Percentiles rank a stretch among this genome's conserved stretches.
Evolutionary conservation across 2,888 invertebrate genomes (phyloP).

Genomic region (Antheraea assamensis): DNA sequence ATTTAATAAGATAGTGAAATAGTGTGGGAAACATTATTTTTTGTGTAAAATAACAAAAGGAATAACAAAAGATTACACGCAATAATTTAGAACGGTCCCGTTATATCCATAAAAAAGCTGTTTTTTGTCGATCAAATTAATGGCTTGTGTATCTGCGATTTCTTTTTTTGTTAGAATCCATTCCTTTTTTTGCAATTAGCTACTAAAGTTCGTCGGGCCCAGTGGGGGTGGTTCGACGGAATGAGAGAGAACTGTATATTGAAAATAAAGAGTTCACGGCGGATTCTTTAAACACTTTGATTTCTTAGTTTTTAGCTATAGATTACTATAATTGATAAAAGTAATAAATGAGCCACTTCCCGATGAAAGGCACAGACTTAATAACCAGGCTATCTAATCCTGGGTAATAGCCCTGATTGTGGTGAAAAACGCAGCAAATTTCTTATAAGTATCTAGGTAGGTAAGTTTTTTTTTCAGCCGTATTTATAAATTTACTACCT

Average conservation of each 20-base stretch:
- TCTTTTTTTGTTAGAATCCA: conserved; percentile 49
- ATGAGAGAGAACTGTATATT: conserved; percentile 24
- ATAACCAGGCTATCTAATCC: not conserved
- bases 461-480: too few species aligned
- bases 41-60: conserved; percentile 55
- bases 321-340: not conserved
- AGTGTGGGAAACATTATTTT: conserved; percentile 67
- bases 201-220: conserved; percentile 69
- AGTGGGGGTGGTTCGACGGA: conserved; percentile 55
- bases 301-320: not conserved
- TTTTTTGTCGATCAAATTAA: conserved; percentile 62
- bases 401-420: too few species aligned
- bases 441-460: too few species aligned
- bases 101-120: conserved; percentile 67
- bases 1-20: conserved; percentile 21
- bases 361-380: not conserved
- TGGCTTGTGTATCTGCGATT: conserved; percentile 76
- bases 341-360: not conserved
- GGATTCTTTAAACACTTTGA: not conserved
- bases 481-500: not conserved
- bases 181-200: conserved; percentile 50
- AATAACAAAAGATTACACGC: conserved; percentile 76
- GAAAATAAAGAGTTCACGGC: not conserved
- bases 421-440: too few species aligned
- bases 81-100: conserved; percentile 72